Evolutionary conservation across 2,113 vertebrate genomes (phyloP).

Genomic region (Boulengeromyrus knoepffleri): DNA sequence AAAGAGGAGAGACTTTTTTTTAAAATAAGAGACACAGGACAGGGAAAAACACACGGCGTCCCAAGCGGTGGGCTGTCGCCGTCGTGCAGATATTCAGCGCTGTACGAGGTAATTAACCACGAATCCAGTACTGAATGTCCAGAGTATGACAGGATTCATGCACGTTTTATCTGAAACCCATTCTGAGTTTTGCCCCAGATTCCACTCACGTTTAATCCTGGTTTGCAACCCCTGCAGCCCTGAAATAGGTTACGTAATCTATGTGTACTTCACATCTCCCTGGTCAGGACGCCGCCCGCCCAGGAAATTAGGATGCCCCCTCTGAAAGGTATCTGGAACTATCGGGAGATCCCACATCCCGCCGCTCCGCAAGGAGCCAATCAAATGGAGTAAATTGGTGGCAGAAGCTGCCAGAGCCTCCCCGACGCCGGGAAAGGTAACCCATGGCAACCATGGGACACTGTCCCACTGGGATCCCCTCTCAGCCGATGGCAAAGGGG

Average conservation of each 20-base stretch:
- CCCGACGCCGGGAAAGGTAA: neutral
- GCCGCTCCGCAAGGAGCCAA: neutral
- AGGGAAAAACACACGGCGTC: neutral
- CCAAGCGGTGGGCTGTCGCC: neutral
- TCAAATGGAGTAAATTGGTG: neutral
- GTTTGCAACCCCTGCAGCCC: neutral
- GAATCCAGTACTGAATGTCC: neutral
- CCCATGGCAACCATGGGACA: neutral
- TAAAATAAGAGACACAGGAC: neutral
- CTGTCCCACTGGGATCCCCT: no score
- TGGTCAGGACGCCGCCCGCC: accelerated
- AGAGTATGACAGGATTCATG: neutral
- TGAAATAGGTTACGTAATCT: neutral
- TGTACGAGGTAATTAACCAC: neutral
- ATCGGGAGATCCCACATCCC: neutral
- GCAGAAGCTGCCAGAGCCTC: neutral
- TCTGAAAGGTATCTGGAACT: neutral
- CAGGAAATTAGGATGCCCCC: neutral
- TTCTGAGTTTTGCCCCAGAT: neutral
- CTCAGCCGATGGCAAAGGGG: no score
- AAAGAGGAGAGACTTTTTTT: neutral
- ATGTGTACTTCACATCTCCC: neutral
- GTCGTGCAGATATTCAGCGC: neutral
- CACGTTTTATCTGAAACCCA: neutral
- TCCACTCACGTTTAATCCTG: neutral